phyloP scores from a whole-genome alignment of 2,888 invertebrate genomes.

The Augiades crinisus region DNA sequence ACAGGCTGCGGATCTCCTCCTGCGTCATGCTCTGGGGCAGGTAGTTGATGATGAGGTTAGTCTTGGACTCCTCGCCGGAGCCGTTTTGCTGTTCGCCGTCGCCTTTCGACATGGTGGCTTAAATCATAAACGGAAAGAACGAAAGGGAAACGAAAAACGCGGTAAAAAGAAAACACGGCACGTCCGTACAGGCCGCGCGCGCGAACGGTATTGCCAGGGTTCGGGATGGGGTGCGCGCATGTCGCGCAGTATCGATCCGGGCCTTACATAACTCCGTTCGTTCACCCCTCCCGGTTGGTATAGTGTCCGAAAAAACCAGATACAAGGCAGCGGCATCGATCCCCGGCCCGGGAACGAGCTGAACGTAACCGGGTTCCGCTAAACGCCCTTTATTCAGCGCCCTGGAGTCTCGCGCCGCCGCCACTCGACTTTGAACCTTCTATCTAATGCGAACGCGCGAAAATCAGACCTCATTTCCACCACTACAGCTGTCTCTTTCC shows the following conservation, averaged over 20 bases:
- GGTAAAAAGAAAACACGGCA: constrained; percentile 76
- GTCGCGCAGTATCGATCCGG: constrained; percentile 61
- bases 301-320: constrained; percentile 81
- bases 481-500: constrained; percentile 23
- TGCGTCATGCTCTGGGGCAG: constrained; percentile 99
- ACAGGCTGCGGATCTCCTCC: constrained; percentile 98
- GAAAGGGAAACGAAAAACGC: constrained; percentile 82
- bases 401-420: constrained; percentile 25
- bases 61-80: constrained; percentile 96
- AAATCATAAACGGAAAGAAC: constrained; percentile 82
- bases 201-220: constrained; percentile 67
- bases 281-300: constrained; percentile 76
- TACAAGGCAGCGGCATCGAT: constrained; percentile 66
- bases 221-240: constrained; percentile 53
- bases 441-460: background rate
- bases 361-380: constrained; percentile 35
- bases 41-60: constrained; percentile 99
- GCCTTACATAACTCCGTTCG: constrained; percentile 76
- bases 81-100: constrained; percentile 93
- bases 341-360: constrained; percentile 51
- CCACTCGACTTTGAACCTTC: constrained; percentile 34
- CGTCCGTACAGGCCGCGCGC: constrained; percentile 76
- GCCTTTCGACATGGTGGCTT: constrained; percentile 91
- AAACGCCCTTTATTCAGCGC: constrained; percentile 23
- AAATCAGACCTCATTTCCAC: background rate